phyloP scores from a whole-genome alignment of 2,888 invertebrate genomes.

The Phasia obesa region DNA sequence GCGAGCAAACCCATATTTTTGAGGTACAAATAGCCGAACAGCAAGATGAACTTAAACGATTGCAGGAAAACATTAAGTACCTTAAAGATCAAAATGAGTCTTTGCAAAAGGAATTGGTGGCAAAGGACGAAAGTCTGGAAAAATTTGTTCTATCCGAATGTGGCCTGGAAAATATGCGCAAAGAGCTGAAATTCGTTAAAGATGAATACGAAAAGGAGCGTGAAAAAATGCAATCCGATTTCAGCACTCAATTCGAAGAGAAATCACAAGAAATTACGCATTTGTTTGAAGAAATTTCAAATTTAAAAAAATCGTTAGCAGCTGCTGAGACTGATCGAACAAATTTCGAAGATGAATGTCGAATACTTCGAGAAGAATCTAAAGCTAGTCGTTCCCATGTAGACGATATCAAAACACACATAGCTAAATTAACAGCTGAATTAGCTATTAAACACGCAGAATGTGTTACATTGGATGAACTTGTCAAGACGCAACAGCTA shows the following conservation, averaged over 20 bases:
- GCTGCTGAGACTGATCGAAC: conserved; percentile 74
- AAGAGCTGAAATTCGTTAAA: conserved; percentile 75
- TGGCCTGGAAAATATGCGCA: conserved; percentile 78
- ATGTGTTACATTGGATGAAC: conserved; percentile 77
- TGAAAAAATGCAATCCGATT: conserved; percentile 69
- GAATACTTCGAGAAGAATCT: conserved; percentile 76
- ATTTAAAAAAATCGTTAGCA: conserved; percentile 72
- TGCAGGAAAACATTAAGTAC: conserved; percentile 76
- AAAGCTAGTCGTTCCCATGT: conserved; percentile 75
- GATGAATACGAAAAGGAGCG: conserved; percentile 77
- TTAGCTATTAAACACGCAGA: conserved; percentile 77
- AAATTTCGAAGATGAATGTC: conserved; percentile 75
- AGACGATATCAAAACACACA: conserved; percentile 73
- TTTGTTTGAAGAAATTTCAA: conserved; percentile 71
- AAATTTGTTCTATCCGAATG: conserved; percentile 78
- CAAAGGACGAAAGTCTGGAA: conserved; percentile 80
- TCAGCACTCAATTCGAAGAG: conserved; percentile 72
- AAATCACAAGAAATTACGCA: conserved; percentile 74
- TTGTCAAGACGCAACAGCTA: conserved; percentile 74
- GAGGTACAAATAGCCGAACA: conserved; percentile 72
- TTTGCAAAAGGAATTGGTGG: conserved; percentile 77
- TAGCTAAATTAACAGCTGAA: conserved; percentile 75
- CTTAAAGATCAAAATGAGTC: conserved; percentile 77
- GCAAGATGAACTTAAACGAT: conserved; percentile 75
- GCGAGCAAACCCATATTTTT: conserved; percentile 68